These are phyloP conservation scores for Atrina japonica DNA, from an alignment of 2,888 invertebrate genomes.

Conservation along the genomic window DNA sequence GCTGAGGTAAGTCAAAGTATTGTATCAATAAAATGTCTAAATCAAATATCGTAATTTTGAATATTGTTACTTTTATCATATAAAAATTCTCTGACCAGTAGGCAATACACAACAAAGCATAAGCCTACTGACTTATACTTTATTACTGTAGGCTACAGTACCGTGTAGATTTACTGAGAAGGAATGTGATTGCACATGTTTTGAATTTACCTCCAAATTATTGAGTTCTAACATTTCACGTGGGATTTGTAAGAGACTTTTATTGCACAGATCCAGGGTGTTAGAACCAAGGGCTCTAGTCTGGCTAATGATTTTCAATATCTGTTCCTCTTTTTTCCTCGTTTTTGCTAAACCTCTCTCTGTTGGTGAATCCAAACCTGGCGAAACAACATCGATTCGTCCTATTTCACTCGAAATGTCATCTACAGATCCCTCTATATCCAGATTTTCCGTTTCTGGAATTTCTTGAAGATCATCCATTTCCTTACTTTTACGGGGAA, in stretches of 20 bases:
- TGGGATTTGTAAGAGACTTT: conserved; percentile 68
- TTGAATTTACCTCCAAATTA: conserved; percentile 68
- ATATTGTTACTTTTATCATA: too few species aligned
- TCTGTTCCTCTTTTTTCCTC: conserved; percentile 60
- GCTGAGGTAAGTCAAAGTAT: too few species aligned
- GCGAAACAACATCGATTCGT: conserved; percentile 52
- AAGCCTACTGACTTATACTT: too few species aligned
- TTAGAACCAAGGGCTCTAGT: conserved; percentile 62
- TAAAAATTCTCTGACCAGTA: too few species aligned
- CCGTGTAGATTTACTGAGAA: too few species aligned
- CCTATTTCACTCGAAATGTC: conserved; percentile 65
- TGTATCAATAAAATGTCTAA: too few species aligned
- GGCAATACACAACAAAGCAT: too few species aligned
- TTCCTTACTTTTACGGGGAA: background rate
- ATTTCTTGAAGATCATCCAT: conserved; percentile 27
- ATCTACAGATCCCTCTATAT: conserved; percentile 21
- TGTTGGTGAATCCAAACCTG: conserved; percentile 55
- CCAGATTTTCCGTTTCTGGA: conserved; percentile 6
- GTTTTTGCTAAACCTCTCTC: conserved; percentile 66
- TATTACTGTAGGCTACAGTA: too few species aligned
- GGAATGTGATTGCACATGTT: too few species aligned
- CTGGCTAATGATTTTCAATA: conserved; percentile 63
- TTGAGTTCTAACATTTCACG: conserved; percentile 70
- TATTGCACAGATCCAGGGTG: conserved; percentile 71
- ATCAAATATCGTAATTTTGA: too few species aligned